phyloP scores from a whole-genome alignment of 2,888 invertebrate species.

The Hyposoter dolosus region DNA sequence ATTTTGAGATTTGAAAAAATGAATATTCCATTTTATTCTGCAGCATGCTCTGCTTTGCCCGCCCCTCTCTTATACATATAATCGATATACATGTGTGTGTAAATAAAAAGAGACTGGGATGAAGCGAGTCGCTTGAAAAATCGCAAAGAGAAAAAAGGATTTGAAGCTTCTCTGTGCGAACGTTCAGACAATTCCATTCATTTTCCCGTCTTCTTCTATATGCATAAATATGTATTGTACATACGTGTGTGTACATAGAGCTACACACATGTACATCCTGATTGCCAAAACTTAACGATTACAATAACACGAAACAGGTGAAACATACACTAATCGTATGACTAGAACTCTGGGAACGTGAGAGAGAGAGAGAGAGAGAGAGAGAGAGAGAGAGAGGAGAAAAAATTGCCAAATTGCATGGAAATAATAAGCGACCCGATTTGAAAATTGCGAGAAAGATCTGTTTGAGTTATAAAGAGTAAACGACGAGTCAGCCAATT shows the following conservation, averaged over 20 bases:
- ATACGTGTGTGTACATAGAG: slow-evolving; percentile 37
- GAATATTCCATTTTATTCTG: too few relatives aligned
- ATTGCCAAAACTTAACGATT: slow-evolving; percentile 61
- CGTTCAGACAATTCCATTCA: background rate
- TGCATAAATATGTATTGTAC: slow-evolving; percentile 40
- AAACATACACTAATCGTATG: slow-evolving; percentile 25
- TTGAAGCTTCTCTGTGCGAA: background rate
- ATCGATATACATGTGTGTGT: background rate
- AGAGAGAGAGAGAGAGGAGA: background rate
- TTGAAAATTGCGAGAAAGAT: background rate
- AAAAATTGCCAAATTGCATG: slow-evolving; percentile 52
- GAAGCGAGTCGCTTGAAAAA: background rate
- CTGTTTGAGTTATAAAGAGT: background rate
- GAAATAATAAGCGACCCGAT: slow-evolving; percentile 50
- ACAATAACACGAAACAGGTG: slow-evolving; percentile 45
- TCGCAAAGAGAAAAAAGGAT: too few relatives aligned
- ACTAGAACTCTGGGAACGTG: background rate
- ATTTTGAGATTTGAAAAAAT: too few relatives aligned
- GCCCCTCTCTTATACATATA: background rate
- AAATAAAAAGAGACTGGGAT: background rate
- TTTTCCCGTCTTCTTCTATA: slow-evolving; percentile 45
- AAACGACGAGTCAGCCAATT: slow-evolving; percentile 1
- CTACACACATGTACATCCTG: slow-evolving; percentile 41
- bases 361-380: slow-evolving; percentile 16
- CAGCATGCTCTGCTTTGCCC: too few relatives aligned